phyloP scores from a whole-genome alignment of 2,888 invertebrate species.

The Hyalella azteca region DNA sequence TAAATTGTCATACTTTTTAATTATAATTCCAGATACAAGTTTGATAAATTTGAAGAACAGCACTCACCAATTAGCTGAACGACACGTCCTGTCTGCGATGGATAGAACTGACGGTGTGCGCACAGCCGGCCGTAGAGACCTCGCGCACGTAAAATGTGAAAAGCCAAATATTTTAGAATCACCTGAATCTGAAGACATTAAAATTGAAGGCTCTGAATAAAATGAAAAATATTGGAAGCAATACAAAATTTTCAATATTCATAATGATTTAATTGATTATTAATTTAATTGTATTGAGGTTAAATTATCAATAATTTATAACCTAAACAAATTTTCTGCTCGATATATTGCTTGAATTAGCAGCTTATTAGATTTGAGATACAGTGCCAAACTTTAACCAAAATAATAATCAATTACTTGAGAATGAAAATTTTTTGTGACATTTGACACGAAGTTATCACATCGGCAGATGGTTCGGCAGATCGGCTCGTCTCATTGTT shows the following conservation, averaged over 20 bases:
- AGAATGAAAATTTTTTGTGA: no score
- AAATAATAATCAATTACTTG: no score
- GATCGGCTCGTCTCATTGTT: no score
- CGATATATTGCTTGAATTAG: not conserved
- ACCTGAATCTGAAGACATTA: not conserved
- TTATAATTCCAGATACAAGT: not conserved
- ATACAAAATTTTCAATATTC: no score
- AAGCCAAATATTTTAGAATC: not conserved
- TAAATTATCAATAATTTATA: not conserved
- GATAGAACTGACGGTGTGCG: slow-evolving; percentile 30
- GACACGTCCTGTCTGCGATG: not conserved
- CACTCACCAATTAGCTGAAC: not conserved
- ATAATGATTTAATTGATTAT: not conserved
- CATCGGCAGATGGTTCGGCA: no score
- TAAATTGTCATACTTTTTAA: not conserved
- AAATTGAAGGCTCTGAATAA: not conserved
- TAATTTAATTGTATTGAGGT: not conserved
- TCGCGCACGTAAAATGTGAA: not conserved
- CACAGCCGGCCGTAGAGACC: not conserved
- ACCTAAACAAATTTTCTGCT: not conserved
- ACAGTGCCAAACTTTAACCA: no score
- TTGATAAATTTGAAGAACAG: not conserved
- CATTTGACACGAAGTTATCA: no score
- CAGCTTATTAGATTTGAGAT: no score
- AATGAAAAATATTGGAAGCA: no score